Conservation (phyloP, 2,797 vertebrate species). For the Pagetopsis macropterus region DNA sequence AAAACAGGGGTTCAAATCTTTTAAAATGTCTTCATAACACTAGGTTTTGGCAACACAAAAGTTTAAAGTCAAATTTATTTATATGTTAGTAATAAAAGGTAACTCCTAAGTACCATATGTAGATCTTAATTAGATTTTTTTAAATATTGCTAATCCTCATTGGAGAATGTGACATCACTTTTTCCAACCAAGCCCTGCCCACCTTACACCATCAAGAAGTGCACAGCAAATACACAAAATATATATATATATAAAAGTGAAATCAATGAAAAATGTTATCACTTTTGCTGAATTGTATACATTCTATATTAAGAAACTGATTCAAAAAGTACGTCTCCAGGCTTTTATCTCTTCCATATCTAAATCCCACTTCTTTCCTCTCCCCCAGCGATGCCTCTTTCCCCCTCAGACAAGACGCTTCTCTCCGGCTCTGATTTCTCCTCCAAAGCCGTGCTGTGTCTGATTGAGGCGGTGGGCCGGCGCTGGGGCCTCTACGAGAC, state of each 20-base stretch:
- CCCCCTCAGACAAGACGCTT: constrained; percentile 69
- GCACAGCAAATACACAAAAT: not conserved
- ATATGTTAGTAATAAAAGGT: not conserved
- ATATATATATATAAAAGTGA: not conserved
- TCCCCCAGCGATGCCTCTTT: constrained; percentile 54
- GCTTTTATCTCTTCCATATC: too few relatives aligned
- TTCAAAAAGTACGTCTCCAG: not conserved
- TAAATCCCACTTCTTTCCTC: constrained; percentile 5
- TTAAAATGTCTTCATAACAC: not conserved
- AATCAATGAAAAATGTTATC: not conserved
- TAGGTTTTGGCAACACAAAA: not conserved
- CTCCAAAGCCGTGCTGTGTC: constrained; percentile 79
- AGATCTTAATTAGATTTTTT: too few relatives aligned
- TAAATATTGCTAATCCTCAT: not conserved
- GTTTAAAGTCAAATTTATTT: not conserved
- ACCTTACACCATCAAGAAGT: not conserved
- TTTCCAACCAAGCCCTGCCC: not conserved
- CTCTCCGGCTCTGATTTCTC: constrained; percentile 78
- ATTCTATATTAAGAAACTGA: not conserved
- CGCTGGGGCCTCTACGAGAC: constrained; percentile 84
- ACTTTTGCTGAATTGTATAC: not conserved
- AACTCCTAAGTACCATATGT: not conserved
- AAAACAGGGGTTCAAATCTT: not conserved
- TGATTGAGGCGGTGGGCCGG: constrained; percentile 82
- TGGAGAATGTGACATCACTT: not conserved